A percentile compares a stretch with the other conserved stretches of the same genome.
Conservation (phyloP, 2,113 vertebrate species). For the Corydoras maculifer region DNA sequence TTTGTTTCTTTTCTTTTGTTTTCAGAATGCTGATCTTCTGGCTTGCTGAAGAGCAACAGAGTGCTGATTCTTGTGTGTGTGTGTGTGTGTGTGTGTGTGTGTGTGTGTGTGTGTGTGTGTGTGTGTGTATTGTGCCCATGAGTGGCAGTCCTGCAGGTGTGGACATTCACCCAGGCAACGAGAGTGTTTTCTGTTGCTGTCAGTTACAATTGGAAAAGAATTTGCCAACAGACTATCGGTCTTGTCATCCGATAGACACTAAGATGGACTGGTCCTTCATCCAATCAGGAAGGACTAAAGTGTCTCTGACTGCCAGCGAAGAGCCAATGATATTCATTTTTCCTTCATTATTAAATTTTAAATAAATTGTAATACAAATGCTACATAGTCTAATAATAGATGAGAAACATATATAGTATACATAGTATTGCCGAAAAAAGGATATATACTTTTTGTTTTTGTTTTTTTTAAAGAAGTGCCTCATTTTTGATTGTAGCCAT, state of each 20-base stretch:
- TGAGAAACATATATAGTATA: constrained; percentile 58
- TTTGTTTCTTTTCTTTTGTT: constrained; percentile 21
- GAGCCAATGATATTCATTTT: constrained; percentile 50
- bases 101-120: not conserved
- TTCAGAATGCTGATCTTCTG: constrained; percentile 33
- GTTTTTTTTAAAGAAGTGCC: constrained; percentile 63
- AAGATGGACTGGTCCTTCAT: constrained; percentile 30
- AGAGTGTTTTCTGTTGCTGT: constrained; percentile 45
- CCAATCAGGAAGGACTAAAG: constrained; percentile 39
- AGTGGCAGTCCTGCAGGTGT: constrained; percentile 19
- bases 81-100: constrained; percentile 14
- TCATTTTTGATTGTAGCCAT: constrained; percentile 77
- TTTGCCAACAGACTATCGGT: constrained; percentile 58
- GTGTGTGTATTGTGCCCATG: not conserved
- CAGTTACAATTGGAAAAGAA: constrained; percentile 57
- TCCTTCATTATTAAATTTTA: constrained; percentile 46
- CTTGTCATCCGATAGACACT: constrained; percentile 25
- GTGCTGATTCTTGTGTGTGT: not conserved
- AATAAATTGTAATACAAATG: constrained; percentile 59
- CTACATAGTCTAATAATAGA: constrained; percentile 61
- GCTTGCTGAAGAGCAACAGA: constrained; percentile 22
- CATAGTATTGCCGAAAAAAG: constrained; percentile 62
- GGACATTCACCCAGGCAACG: constrained; percentile 6
- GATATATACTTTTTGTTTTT: constrained; percentile 60
- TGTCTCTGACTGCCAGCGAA: constrained; percentile 45